These are phyloP conservation scores for Phaonia tiefii DNA, from an alignment of 2,888 invertebrate species.

Conservation along the genomic window DNA sequence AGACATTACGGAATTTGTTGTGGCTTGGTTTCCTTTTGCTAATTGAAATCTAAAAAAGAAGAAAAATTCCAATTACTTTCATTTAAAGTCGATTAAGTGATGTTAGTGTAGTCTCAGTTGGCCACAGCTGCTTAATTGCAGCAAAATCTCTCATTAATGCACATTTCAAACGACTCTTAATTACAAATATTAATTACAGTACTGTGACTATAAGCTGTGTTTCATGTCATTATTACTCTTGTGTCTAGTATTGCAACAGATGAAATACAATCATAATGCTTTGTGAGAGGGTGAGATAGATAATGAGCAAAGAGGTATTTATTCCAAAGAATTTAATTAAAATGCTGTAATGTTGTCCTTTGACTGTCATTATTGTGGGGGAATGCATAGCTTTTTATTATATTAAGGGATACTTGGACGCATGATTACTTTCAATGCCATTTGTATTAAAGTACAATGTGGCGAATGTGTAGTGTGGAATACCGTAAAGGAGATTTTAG, in stretches of 20 bases:
- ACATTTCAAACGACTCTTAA: background rate
- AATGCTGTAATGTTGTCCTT: background rate
- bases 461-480: background rate
- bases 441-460: no score
- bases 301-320: background rate
- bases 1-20: background rate
- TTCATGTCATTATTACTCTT: background rate
- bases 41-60: background rate
- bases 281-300: background rate
- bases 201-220: background rate
- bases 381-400: no score
- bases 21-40: background rate
- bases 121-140: background rate
- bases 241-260: background rate
- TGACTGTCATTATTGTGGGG: background rate
- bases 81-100: background rate
- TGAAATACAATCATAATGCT: background rate
- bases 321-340: slow-evolving; percentile 10
- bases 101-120: background rate
- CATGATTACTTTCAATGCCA: no score
- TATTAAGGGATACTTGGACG: no score
- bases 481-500: background rate
- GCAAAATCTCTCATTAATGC: background rate
- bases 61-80: background rate
- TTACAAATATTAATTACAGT: no score